These are phyloP conservation scores for Heterohyrax brucei DNA, from an alignment of 2,797 vertebrate genomes.

Conservation along the genomic window DNA sequence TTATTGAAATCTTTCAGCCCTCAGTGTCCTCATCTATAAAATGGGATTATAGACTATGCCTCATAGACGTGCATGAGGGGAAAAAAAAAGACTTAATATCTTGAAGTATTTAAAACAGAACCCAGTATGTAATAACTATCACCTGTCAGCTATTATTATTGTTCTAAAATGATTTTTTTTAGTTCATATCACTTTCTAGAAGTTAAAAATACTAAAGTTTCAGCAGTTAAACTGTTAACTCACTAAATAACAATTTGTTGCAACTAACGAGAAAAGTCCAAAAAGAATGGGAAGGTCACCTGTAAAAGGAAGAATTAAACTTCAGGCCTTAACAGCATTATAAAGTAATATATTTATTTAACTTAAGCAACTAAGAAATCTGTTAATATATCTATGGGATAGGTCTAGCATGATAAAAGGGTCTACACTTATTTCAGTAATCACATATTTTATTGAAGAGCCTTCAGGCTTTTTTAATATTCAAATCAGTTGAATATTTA, in stretches of 20 bases:
- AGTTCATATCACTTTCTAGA: conserved; percentile 15
- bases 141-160: neutral
- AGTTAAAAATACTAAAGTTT: conserved; percentile 46
- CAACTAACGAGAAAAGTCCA: neutral
- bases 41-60: neutral
- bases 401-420: conserved; percentile 75
- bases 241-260: conserved; percentile 31
- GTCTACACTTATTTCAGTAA: conserved; percentile 43
- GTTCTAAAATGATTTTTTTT: neutral
- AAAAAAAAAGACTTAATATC: neutral
- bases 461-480: conserved; percentile 79
- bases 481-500: conserved; percentile 82
- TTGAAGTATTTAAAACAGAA: conserved; percentile 1
- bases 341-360: conserved; percentile 85
- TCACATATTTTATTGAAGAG: conserved; percentile 77
- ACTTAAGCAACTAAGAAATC: conserved; percentile 80
- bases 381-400: conserved; percentile 81
- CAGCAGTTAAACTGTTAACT: neutral
- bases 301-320: conserved; percentile 71
- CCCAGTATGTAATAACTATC: neutral
- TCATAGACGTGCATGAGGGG: neutral
- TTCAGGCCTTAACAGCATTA: conserved; percentile 70
- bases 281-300: conserved; percentile 51
- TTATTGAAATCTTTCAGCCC: neutral
- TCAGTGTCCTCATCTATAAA: conserved; percentile 17